Evolutionary conservation across 2,888 invertebrate species (phyloP), one percentile per base, ranked within the genome.

Genomic region (Tetramorium bicarinatum): DNA sequence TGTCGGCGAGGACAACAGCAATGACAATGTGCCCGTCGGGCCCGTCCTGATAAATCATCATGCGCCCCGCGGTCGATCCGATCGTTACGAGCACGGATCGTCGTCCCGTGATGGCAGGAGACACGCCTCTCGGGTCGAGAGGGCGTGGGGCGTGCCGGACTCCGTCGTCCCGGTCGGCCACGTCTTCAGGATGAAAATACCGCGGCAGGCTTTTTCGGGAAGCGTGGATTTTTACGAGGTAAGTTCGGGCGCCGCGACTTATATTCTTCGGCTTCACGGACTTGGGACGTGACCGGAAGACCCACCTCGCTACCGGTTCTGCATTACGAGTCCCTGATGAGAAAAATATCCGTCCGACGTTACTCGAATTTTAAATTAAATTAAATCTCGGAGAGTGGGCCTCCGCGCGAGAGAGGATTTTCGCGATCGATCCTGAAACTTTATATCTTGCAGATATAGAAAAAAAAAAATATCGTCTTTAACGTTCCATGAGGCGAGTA

Each of bases 141-240:
- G 94, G 88, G 93, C 94, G 71, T 95, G 95, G 95, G 95, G 95
- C 38, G 93, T 97, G 86, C 96, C 97, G 76, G 97, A 97, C 92
- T 96, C 96, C 86, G 96, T 96, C 88, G 91, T 92, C 6, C 97
- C 97, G 90, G 96, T 96, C 87, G 98, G 98, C 66, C 97, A 96
- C 93, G 95, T 97, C 85, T 97, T 98, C 95, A 96, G 96, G 88
- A 96, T 97, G 94, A 96, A 96, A 91, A 96, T 98, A 90, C 97
- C 97, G 21, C 96, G 96, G 89, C 96, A 97, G 94, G 97, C 97
- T 34, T 97, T 97, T 95, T 96, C 96, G 80, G 97, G 97, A 86
- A 96, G 96, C 90, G 96, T 97, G 69, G 95, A 96, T 92, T 96
- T 96, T 92, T 97, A 97, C 95, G 97, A 97, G 96, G 98, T 97